These are phyloP conservation scores for Sebastes schlegelii DNA, from an alignment of 2,113 vertebrate genomes.

Conservation along the genomic window DNA sequence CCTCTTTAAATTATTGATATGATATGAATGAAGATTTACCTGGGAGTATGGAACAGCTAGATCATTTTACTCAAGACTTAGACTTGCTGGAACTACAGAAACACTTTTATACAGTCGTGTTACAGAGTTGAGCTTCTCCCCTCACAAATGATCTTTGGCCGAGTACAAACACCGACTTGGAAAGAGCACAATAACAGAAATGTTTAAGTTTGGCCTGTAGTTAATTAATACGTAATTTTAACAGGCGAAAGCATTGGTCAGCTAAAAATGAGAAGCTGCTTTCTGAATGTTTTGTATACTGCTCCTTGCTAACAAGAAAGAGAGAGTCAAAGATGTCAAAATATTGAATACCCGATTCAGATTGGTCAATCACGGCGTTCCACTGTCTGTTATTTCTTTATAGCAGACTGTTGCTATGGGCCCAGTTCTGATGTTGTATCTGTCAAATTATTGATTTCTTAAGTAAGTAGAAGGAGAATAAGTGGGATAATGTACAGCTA, in stretches of 20 bases:
- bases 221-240: background rate
- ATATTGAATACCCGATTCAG: background rate
- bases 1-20: background rate
- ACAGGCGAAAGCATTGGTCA: background rate
- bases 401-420: too few species aligned
- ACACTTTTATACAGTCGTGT: background rate
- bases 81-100: background rate
- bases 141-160: background rate
- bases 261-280: background rate
- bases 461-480: too few species aligned
- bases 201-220: background rate
- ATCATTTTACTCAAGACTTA: background rate
- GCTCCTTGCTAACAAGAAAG: background rate
- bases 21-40: background rate
- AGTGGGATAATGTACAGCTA: too few species aligned
- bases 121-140: background rate
- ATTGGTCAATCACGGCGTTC: too few species aligned
- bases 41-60: background rate
- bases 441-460: too few species aligned
- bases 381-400: too few species aligned
- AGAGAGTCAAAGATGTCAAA: background rate
- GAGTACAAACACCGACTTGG: background rate
- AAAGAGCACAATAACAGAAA: background rate
- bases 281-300: background rate
- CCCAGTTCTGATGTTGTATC: too few species aligned